phyloP scores from a whole-genome alignment of 1,140 invertebrate species.

The Ips typographus region DNA sequence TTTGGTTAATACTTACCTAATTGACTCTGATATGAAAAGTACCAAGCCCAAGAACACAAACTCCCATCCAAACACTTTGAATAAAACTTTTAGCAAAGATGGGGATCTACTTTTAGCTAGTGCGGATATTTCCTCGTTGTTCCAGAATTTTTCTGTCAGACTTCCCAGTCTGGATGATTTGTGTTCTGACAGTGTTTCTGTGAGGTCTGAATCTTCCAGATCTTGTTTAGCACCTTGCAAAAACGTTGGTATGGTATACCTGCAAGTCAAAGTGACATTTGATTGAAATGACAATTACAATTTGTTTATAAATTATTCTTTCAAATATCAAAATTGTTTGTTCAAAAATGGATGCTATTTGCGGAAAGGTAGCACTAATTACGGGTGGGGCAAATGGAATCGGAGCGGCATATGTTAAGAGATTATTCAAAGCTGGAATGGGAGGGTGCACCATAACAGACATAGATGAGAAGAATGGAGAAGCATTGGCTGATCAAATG shows the following conservation, averaged over 20 bases:
- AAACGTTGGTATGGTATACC: conserved; percentile 57
- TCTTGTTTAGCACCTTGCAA: conserved; percentile 57
- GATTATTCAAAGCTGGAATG: conserved; percentile 22
- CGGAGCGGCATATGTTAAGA: conserved; percentile 23
- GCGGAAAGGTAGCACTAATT: conserved; percentile 24
- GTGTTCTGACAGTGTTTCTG: conserved; percentile 60
- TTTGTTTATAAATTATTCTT: neutral
- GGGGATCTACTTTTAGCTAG: conserved; percentile 44
- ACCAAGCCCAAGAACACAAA: conserved; percentile 49
- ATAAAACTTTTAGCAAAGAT: conserved; percentile 44
- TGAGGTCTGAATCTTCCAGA: conserved; percentile 60
- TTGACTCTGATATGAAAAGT: conserved; percentile 46
- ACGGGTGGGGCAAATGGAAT: conserved; percentile 27
- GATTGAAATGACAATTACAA: neutral
- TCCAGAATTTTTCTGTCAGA: conserved; percentile 57
- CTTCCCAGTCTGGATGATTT: conserved; percentile 59
- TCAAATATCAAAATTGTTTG: neutral
- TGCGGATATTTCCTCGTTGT: conserved; percentile 52
- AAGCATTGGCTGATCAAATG: conserved; percentile 28
- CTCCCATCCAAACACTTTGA: conserved; percentile 45
- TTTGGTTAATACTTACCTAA: conserved; percentile 39
- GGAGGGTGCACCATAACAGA: conserved; percentile 21
- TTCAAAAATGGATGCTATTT: conserved; percentile 17
- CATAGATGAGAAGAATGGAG: conserved; percentile 14
- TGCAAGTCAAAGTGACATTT: conserved; percentile 34